Base-by-base conservation (phyloP, 2,888 invertebrate genomes). In the Schrankia costaestrigalis region DNA sequence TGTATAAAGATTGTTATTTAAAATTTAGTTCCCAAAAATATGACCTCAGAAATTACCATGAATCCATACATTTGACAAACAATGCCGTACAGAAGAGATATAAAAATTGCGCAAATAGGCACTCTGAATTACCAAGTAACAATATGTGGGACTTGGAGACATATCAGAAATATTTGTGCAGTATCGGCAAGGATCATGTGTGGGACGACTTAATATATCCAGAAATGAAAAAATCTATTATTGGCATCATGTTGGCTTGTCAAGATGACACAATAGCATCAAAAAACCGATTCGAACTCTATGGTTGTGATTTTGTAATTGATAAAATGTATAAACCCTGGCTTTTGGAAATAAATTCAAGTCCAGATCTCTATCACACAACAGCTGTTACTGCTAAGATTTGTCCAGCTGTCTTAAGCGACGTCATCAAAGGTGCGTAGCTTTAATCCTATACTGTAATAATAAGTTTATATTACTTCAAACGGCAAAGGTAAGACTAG, bases 331-430 rank as follows among this genome's bases (percentile, higher is more conserved):
- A 92, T 56, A 90, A 92, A 43, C 96, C 97, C 0, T 97, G 96
- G 93, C 81, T 97, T 41, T 94, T 98, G 57, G 97, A 98, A 87
- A 96, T 97, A 49, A 97, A 98, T 84, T 94, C 95, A 1, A 93
- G 93, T 64, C 97, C 97, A 0, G 94, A 96, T 75, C 90, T 97
- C 78, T 89, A 90, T 41, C 89, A 92, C 11, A 96, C 95, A 13
- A 97, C 97, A 0, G 91, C 91, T 35, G 92, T 97, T 7, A 97
- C 97, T 0, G 92, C 94, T 0, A 90, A 91, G 49, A 91, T 97
- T 69, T 97, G 97, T 70, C 91, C 94, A 2, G 90, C 90, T 54
- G 95, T 95, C 3, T 76, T 97, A 10, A 92, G 95, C 56, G 97
- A 97, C 79, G 90, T 95, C 11, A 90, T 97, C 31, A 97, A 96